phyloP scores from a whole-genome alignment of 2,888 invertebrate species.

The Synergus itoensis region DNA sequence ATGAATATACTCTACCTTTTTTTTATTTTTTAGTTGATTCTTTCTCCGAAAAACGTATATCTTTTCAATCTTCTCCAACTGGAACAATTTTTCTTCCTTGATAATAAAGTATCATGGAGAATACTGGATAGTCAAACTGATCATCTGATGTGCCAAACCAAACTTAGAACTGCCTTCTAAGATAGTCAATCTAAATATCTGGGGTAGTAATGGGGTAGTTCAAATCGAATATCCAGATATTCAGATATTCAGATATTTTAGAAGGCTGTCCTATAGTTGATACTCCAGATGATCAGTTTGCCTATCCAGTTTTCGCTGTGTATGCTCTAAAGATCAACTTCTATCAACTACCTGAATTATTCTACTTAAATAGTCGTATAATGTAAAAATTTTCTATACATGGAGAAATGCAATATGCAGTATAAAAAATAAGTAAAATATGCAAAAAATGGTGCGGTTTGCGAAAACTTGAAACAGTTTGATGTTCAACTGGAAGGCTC shows the following conservation, averaged over 20 bases:
- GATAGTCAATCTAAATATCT: too few relatives aligned
- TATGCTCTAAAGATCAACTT: too few relatives aligned
- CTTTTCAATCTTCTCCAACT: background rate
- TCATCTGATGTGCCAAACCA: too few relatives aligned
- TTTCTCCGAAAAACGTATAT: background rate
- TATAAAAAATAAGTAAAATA: background rate
- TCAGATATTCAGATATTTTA: too few relatives aligned
- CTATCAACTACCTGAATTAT: background rate
- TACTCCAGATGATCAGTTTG: too few relatives aligned
- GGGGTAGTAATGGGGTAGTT: too few relatives aligned
- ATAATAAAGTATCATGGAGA: background rate
- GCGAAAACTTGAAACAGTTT: background rate
- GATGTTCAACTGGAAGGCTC: background rate
- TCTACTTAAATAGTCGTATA: background rate
- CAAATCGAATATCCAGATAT: too few relatives aligned
- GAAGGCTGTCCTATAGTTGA: too few relatives aligned
- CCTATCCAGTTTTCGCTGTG: too few relatives aligned
- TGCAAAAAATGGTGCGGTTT: background rate
- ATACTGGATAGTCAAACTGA: too few relatives aligned
- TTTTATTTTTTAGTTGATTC: background rate
- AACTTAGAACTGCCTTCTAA: too few relatives aligned
- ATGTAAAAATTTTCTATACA: background rate
- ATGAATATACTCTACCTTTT: background rate
- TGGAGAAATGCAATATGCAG: background rate
- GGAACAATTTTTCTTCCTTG: background rate